These are phyloP conservation scores for Poecilia latipinna DNA, from an alignment of 2,113 vertebrate species.

Conservation along the genomic window DNA sequence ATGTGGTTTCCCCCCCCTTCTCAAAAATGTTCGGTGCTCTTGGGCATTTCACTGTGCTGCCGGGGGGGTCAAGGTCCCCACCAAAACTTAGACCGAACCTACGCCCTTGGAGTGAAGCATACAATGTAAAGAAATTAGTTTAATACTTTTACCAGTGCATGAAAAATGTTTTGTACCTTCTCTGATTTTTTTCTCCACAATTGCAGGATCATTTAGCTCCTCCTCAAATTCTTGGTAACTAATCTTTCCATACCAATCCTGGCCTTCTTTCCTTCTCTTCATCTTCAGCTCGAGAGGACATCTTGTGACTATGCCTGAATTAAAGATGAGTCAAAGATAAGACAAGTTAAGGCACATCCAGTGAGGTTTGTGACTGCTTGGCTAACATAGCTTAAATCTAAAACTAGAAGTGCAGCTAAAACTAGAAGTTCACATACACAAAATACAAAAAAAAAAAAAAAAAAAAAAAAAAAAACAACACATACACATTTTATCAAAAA, in stretches of 20 bases:
- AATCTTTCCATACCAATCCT: constrained; percentile 74
- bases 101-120: neutral
- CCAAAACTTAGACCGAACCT: too few species aligned
- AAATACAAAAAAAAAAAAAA: too few species aligned
- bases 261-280: constrained; percentile 70
- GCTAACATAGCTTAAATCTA: too few species aligned
- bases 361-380: neutral
- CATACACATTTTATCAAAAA: too few species aligned
- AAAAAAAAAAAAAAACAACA: too few species aligned
- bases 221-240: constrained; percentile 55
- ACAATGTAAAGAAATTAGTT: neutral
- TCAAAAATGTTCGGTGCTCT: too few species aligned
- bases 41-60: too few species aligned
- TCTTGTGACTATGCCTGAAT: constrained; percentile 79
- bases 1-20: too few species aligned
- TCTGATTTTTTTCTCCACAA: constrained; percentile 73
- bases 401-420: too few species aligned
- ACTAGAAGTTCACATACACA: too few species aligned
- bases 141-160: neutral
- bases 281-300: constrained; percentile 82
- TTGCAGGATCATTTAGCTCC: constrained; percentile 63
- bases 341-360: neutral
- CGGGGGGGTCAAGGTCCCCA: too few species aligned
- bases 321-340: neutral
- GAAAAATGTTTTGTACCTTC: constrained; percentile 56